These are phyloP conservation scores for Boleophthalmus pectinirostris DNA, from an alignment of 2,113 vertebrate species.

Conservation along the genomic window DNA sequence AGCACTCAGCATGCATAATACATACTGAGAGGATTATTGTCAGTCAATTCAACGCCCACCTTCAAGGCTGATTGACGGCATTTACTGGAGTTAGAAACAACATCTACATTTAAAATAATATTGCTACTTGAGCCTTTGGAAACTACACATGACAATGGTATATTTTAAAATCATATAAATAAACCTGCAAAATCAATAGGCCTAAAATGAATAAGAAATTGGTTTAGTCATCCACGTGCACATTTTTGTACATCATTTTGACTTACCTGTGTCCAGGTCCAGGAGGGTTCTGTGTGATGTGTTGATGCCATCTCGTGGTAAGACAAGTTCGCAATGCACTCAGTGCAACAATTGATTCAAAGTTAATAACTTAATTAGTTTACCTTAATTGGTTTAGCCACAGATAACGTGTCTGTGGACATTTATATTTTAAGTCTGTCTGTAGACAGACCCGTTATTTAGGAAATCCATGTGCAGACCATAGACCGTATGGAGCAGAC, in stretches of 20 bases:
- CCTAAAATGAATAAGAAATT: background rate
- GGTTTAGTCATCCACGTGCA: background rate
- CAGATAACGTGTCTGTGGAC: background rate
- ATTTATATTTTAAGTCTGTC: too few relatives aligned
- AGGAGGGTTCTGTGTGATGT: background rate
- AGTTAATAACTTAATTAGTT: background rate
- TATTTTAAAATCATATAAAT: background rate
- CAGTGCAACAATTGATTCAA: background rate
- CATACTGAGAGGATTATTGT: background rate
- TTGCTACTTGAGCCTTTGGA: too few relatives aligned
- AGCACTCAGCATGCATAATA: background rate
- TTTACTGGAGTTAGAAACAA: too few relatives aligned
- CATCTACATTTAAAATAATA: too few relatives aligned
- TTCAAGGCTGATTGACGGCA: background rate
- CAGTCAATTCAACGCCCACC: conserved; percentile 4
- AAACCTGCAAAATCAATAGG: background rate
- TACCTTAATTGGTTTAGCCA: background rate
- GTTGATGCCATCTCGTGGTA: conserved; percentile 50
- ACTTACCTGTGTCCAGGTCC: background rate
- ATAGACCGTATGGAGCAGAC: too few relatives aligned
- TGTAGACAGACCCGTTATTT: too few relatives aligned
- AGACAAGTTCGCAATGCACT: background rate
- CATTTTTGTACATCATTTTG: background rate
- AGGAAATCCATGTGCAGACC: too few relatives aligned
- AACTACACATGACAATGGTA: too few relatives aligned